Conservation (phyloP, 2,888 invertebrate species). For the Rhabditoides inermis region DNA sequence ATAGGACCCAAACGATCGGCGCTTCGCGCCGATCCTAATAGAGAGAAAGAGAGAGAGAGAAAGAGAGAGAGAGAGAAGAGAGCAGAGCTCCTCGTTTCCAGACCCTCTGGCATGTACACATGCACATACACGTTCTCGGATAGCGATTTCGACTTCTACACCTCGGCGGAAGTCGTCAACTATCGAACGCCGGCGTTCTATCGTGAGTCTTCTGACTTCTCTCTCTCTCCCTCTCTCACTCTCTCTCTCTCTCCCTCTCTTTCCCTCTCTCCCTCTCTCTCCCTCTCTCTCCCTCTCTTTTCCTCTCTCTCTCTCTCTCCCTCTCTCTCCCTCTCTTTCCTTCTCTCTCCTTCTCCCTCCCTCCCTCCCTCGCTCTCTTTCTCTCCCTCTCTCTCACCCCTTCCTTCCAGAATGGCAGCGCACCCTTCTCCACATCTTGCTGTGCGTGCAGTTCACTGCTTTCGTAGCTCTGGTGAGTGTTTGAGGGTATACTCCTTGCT, state of each 20-base stretch:
- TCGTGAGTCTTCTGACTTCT: slow-evolving; percentile 17
- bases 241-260: no score
- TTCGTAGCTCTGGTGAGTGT: slow-evolving; percentile 35
- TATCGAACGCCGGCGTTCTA: slow-evolving; percentile 47
- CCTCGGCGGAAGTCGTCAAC: slow-evolving; percentile 39
- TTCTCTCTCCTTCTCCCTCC: no score
- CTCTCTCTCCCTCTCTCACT: no score
- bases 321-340: no score
- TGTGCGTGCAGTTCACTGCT: slow-evolving; percentile 39
- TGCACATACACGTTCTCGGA: slow-evolving; percentile 49
- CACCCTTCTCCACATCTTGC: slow-evolving; percentile 37
- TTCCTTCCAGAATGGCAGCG: slow-evolving; percentile 48
- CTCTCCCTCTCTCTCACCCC: no score
- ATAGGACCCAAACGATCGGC: no score
- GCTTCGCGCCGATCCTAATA: no score
- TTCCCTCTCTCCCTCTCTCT: no score
- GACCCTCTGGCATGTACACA: slow-evolving; percentile 47
- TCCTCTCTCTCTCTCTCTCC: no score
- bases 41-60: not conserved
- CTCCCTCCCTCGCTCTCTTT: no score
- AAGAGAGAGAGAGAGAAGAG: not conserved
- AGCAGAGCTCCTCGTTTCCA: slow-evolving; percentile 11
- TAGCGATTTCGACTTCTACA: slow-evolving; percentile 43
- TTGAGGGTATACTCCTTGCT: no score
- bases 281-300: not conserved